These are phyloP conservation scores for Myiagra hebetior DNA, from an alignment of 2,113 vertebrate genomes.

Conservation along the genomic window DNA sequence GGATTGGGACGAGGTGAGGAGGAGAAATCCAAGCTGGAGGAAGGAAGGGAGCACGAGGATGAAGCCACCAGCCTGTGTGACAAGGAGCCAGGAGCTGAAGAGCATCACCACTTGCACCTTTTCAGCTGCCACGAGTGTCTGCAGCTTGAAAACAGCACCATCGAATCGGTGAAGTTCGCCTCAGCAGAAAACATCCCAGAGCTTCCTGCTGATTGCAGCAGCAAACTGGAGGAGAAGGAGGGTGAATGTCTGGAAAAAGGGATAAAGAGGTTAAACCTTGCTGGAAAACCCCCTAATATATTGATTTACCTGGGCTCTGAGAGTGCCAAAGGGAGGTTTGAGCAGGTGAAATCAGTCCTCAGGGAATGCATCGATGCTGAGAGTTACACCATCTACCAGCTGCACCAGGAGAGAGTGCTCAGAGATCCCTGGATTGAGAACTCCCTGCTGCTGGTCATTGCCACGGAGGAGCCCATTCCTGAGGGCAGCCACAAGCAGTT, in stretches of 20 bases:
- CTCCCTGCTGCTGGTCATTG: constrained; percentile 82
- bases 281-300: constrained; percentile 84
- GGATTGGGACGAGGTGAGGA: background rate
- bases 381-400: constrained; percentile 81
- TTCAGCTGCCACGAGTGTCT: constrained; percentile 91
- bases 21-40: background rate
- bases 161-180: constrained; percentile 86
- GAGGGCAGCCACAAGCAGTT: constrained; percentile 73
- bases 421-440: constrained; percentile 88
- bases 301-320: constrained; percentile 80
- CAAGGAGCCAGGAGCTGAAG: background rate
- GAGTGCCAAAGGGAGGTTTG: constrained; percentile 51
- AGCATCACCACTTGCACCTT: constrained; percentile 81
- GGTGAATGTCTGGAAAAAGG: background rate
- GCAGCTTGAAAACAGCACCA: constrained; percentile 91
- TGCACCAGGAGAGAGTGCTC: constrained; percentile 77
- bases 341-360: constrained; percentile 68
- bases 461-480: constrained; percentile 67
- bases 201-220: constrained; percentile 73
- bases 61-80: background rate
- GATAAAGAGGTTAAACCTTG: background rate
- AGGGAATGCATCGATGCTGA: constrained; percentile 78
- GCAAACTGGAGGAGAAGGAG: background rate
- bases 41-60: background rate
- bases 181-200: constrained; percentile 88